Evolutionary conservation across 30 jellyfish, hydroid and myxozoan species (phyloP).

Genomic region (Turritopsis dohrnii): DNA sequence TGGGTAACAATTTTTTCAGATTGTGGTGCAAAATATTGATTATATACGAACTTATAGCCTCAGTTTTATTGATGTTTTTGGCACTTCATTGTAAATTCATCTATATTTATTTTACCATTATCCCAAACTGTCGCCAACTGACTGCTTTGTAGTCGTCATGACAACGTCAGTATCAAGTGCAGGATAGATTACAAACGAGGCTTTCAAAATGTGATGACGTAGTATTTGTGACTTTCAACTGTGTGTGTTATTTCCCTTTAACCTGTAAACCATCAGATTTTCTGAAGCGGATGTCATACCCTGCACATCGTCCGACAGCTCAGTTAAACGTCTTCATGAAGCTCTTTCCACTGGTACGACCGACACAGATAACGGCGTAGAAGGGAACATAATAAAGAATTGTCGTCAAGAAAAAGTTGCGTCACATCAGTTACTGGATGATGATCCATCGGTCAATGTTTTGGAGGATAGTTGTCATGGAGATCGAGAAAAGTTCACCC

Average conservation of each 20-base stretch:
- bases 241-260: not conserved
- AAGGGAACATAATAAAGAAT: not conserved
- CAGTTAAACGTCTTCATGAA: not conserved
- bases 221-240: too few relatives aligned
- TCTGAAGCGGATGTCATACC: constrained; percentile 35
- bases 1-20: too few relatives aligned
- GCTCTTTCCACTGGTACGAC: not conserved
- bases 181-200: too few relatives aligned
- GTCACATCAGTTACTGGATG: not conserved
- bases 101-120: too few relatives aligned
- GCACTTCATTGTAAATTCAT: too few relatives aligned
- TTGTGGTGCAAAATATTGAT: too few relatives aligned
- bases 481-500: constrained; percentile 4
- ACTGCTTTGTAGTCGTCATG: too few relatives aligned
- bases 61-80: too few relatives aligned
- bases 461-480: constrained; percentile 12
- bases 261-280: not conserved
- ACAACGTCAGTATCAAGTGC: too few relatives aligned
- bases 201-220: too few relatives aligned
- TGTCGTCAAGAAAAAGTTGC: not conserved
- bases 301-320: not conserved
- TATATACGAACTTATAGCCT: too few relatives aligned
- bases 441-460: not conserved
- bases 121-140: too few relatives aligned
- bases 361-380: not conserved